Evolutionary conservation across 2,113 vertebrate genomes (phyloP).

Genomic region (Cinclus mexicanus): DNA sequence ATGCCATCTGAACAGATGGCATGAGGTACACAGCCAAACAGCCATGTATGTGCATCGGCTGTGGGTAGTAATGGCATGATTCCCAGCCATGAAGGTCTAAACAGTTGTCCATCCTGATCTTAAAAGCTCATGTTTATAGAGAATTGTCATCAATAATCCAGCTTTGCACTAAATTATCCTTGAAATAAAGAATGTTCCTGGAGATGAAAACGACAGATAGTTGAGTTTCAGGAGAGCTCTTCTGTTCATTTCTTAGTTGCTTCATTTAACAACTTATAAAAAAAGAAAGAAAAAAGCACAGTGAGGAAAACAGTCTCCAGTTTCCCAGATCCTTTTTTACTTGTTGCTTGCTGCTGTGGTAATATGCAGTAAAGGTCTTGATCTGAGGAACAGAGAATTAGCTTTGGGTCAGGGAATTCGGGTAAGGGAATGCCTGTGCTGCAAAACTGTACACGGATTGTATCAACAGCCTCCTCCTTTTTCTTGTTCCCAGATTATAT

Average conservation of each 20-base stretch:
- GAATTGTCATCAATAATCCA: constrained; percentile 70
- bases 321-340: not conserved
- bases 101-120: constrained; percentile 78
- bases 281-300: not conserved
- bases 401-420: not conserved
- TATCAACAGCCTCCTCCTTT: not conserved
- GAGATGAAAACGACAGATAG: not conserved
- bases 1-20: constrained; percentile 78
- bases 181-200: constrained; percentile 45
- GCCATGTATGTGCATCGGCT: constrained; percentile 78
- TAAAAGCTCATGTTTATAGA: constrained; percentile 65
- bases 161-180: constrained; percentile 43
- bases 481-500: not conserved
- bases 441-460: not conserved
- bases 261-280: not conserved
- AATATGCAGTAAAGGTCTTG: not conserved
- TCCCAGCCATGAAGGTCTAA: constrained; percentile 80
- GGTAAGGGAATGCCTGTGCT: not conserved
- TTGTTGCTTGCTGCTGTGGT: not conserved
- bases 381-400: not conserved
- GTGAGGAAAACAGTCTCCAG: not conserved
- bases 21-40: constrained; percentile 75
- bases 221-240: not conserved
- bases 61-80: constrained; percentile 77
- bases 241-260: not conserved